Percentiles rank a stretch among this genome's conserved stretches.
These are phyloP conservation scores for Diplodus sargus DNA, from an alignment of 2,797 vertebrate genomes.

Conservation along the genomic window DNA sequence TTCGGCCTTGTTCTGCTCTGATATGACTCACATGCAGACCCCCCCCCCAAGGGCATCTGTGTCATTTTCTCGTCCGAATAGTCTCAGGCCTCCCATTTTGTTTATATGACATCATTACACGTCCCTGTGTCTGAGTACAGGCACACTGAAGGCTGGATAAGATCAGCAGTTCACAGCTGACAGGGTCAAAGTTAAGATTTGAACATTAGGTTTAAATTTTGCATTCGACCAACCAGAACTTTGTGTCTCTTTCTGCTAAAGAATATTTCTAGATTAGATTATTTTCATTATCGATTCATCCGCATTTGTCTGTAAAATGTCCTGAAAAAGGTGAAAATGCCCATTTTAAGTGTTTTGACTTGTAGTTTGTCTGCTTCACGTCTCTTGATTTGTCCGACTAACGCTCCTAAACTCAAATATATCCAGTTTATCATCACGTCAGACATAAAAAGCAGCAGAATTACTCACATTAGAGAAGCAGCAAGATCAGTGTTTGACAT, in stretches of 20 bases:
- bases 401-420: background rate
- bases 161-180: background rate
- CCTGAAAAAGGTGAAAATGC: background rate
- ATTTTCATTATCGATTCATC: background rate
- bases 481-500: background rate
- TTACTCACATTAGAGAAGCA: background rate
- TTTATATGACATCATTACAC: constrained; percentile 49
- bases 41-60: constrained; percentile 33
- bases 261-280: background rate
- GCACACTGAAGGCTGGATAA: background rate
- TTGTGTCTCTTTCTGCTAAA: background rate
- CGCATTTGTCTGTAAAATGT: background rate
- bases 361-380: background rate
- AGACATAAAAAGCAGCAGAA: background rate
- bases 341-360: background rate
- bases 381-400: background rate
- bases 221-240: background rate
- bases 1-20: constrained; percentile 43
- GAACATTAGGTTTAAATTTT: background rate
- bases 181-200: background rate
- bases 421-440: background rate
- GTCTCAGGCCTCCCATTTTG: constrained; percentile 51
- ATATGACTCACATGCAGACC: constrained; percentile 40
- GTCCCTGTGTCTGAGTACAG: background rate
- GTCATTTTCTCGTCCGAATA: constrained; percentile 35